Conservation (phyloP, 2,888 invertebrate genomes). For the Taphrorychus bicolor region DNA sequence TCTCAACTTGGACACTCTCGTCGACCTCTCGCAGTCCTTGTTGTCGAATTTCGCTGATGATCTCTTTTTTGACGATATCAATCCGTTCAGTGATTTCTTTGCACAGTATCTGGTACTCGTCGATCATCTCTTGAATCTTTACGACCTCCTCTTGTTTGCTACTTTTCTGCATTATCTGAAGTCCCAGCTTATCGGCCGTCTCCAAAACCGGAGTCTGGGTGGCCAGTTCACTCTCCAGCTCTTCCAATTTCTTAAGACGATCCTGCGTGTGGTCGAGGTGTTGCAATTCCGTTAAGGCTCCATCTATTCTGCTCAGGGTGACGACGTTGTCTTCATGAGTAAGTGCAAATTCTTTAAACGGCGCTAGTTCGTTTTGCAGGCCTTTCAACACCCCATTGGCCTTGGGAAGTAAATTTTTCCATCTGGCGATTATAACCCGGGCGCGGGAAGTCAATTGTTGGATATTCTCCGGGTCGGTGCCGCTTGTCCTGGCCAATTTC, state of each 20-base stretch:
- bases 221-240: slow-evolving; percentile 66
- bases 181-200: slow-evolving; percentile 67
- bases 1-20: slow-evolving; percentile 74
- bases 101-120: slow-evolving; percentile 72
- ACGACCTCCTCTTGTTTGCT: slow-evolving; percentile 65
- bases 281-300: slow-evolving; percentile 73
- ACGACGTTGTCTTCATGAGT: slow-evolving; percentile 77
- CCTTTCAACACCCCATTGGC: slow-evolving; percentile 67
- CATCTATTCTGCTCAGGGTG: slow-evolving; percentile 74
- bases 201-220: slow-evolving; percentile 63
- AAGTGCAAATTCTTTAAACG: slow-evolving; percentile 72
- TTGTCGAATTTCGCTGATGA: slow-evolving; percentile 53
- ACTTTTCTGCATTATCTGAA: slow-evolving; percentile 66
- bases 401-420: slow-evolving; percentile 70
- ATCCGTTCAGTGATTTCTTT: slow-evolving; percentile 67
- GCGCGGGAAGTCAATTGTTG: slow-evolving; percentile 68
- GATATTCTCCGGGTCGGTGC: slow-evolving; percentile 73
- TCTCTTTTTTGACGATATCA: slow-evolving; percentile 59
- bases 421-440: slow-evolving; percentile 67
- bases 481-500: slow-evolving; percentile 70
- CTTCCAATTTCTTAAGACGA: slow-evolving; percentile 61
- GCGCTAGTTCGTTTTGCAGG: slow-evolving; percentile 65
- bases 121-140: slow-evolving; percentile 67
- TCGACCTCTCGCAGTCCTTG: slow-evolving; percentile 61
- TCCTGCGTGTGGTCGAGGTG: slow-evolving; percentile 64